Evolutionary conservation across 2,113 vertebrate species (phyloP), one percentile per base, ranked within the genome.

Genomic region (Cathartes aura): DNA sequence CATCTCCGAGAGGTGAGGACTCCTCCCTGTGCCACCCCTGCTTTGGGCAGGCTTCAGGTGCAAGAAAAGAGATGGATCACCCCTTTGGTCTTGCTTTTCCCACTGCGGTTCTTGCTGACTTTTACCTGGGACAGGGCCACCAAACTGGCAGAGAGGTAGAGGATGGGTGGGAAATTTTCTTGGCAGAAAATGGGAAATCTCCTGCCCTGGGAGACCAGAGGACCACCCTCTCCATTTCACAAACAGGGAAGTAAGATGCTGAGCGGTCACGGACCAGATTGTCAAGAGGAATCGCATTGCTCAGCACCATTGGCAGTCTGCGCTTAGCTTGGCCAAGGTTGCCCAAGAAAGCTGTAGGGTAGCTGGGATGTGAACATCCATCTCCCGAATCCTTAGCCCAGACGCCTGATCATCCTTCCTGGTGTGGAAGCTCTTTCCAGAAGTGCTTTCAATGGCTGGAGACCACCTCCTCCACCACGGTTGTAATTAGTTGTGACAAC

Each of bases 61-160:
- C n/a, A 48, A 52, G 22, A 40, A 50, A 53, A 53, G 30, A 42
- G 11, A 2, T 15, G 27, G 32, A 24, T 83, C 50, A 19, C 40
- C 56, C 50, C 30, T 62, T 58, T 48, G 15, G 17, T 20, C 32
- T 64, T 52, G 15, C 24, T 84, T 55, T 80, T 59, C n/a, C 47
- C 21, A 16, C 15, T 1, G 2, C 0, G 2, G 24, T 80, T 14
- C 12, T 4, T 0, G 0, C 45, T 29, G 67, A 27, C 24, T 8
- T 74, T 56, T 12, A 24, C 20, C 34, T 13, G 40, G 11, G 40
- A 8, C 26, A 81, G 43, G 29, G 15, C 30, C 24, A 48, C 10
- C 19, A 18, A 62, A 27, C 24, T 4, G 8, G 6, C 27, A 85
- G n/a, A 89, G 38, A 15, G 7, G 12, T 52, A 21, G 30, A 13